A percentile compares a stretch with the other conserved stretches of the same genome.
These are phyloP conservation scores for Thecocarcelia acutangulata DNA, from an alignment of 2,888 invertebrate genomes.

Conservation along the genomic window DNA sequence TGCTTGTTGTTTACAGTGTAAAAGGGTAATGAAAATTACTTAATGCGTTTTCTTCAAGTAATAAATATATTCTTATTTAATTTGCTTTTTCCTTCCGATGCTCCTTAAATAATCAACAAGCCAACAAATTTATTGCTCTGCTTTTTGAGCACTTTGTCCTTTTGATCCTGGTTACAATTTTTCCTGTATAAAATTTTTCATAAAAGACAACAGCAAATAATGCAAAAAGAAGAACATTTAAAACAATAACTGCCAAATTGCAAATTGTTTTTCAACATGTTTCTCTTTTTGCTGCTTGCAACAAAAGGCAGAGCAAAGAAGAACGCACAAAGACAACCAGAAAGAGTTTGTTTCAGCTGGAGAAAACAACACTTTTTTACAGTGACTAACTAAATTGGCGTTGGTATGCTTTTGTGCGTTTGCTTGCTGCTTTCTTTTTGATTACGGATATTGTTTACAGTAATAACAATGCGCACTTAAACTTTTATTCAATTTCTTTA, in stretches of 20 bases:
- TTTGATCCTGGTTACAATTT: slow-evolving; percentile 63
- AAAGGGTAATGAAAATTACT: no score
- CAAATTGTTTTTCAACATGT: slow-evolving; percentile 57
- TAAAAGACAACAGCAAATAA: not conserved
- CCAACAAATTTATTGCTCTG: slow-evolving; percentile 45
- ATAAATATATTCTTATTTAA: not conserved
- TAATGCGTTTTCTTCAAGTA: not conserved
- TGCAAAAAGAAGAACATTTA: not conserved
- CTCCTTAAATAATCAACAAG: slow-evolving; percentile 28
- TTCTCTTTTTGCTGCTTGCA: slow-evolving; percentile 28
- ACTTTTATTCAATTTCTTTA: slow-evolving; percentile 64
- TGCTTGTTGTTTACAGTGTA: no score
- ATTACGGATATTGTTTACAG: slow-evolving; percentile 24
- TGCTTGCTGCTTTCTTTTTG: not conserved
- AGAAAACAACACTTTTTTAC: not conserved
- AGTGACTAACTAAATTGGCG: not conserved
- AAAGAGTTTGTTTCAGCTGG: not conserved
- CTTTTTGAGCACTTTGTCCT: slow-evolving; percentile 39
- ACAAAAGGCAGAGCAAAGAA: slow-evolving; percentile 8
- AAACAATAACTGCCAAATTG: slow-evolving; percentile 66
- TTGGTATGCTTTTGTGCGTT: not conserved
- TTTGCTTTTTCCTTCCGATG: not conserved
- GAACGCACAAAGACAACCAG: not conserved
- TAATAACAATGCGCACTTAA: slow-evolving; percentile 48
- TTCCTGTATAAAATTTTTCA: slow-evolving; percentile 49